phyloP scores from a whole-genome alignment of 1,140 invertebrate species.

The Onthophagus taurus region DNA sequence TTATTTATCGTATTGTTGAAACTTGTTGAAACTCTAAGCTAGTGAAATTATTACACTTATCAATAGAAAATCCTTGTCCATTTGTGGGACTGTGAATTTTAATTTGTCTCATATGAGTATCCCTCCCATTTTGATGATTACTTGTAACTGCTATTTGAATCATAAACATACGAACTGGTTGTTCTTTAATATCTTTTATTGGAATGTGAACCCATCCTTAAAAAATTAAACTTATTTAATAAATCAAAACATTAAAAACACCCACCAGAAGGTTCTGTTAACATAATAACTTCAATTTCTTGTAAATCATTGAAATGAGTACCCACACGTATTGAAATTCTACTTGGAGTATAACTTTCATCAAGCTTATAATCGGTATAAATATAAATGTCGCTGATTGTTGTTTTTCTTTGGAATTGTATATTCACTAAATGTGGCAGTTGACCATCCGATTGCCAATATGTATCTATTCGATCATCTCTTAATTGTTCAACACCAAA shows the following conservation, averaged over 20 bases:
- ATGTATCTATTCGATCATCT: constrained; percentile 92
- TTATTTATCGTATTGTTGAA: constrained; percentile 58
- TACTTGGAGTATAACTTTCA: constrained; percentile 96
- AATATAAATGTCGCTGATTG: constrained; percentile 89
- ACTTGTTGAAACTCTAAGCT: constrained; percentile 75
- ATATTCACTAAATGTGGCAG: constrained; percentile 97
- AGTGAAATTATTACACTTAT: constrained; percentile 66
- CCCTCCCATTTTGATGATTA: constrained; percentile 97
- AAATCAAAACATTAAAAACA: constrained; percentile 1
- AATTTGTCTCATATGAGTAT: constrained; percentile 96
- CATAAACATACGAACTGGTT: constrained; percentile 89
- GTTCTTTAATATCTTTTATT: constrained; percentile 79
- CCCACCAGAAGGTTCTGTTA: constrained; percentile 77
- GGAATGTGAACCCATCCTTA: constrained; percentile 89
- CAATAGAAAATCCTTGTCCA: constrained; percentile 59
- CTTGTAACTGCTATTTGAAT: constrained; percentile 94
- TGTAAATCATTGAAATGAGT: constrained; percentile 97
- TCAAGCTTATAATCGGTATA: constrained; percentile 97
- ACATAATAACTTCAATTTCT: constrained; percentile 89
- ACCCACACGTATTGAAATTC: constrained; percentile 89
- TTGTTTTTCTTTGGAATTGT: constrained; percentile 93
- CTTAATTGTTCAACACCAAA: constrained; percentile 96
- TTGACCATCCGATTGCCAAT: constrained; percentile 99
- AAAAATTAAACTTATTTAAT: neutral
- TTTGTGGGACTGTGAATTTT: constrained; percentile 91